Evolutionary conservation across 2,888 invertebrate genomes (phyloP).

Genomic region (Lissonota sp.): DNA sequence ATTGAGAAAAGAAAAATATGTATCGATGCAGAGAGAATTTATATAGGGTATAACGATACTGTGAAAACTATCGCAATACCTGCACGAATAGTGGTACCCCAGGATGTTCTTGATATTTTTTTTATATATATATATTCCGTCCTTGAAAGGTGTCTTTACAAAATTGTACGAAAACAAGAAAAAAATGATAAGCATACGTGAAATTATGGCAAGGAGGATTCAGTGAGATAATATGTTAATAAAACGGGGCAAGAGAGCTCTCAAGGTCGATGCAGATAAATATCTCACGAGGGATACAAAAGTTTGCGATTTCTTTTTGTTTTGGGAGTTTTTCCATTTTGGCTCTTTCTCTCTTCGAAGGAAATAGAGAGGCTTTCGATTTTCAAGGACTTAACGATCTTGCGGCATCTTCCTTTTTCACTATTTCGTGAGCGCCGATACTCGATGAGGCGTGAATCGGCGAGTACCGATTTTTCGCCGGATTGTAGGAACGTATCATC

Average conservation of each 20-base stretch:
- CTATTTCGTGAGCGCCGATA: slow-evolving; percentile 62
- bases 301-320: slow-evolving; percentile 16
- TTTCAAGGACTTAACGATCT: slow-evolving; percentile 74
- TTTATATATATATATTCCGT: slow-evolving; percentile 30
- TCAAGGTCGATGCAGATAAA: slow-evolving; percentile 1
- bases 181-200: not conserved
- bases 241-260: slow-evolving; percentile 32
- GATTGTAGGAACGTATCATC: slow-evolving; percentile 86
- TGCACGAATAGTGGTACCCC: slow-evolving; percentile 39
- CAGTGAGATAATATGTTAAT: not conserved
- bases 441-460: slow-evolving; percentile 63
- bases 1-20: slow-evolving; percentile 2
- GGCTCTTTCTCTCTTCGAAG: slow-evolving; percentile 25
- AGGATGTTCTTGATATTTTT: slow-evolving; percentile 32
- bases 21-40: slow-evolving; percentile 22
- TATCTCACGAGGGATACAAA: slow-evolving; percentile 32
- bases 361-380: slow-evolving; percentile 44
- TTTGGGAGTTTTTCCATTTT: slow-evolving; percentile 5
- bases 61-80: slow-evolving; percentile 42
- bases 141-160: slow-evolving; percentile 34
- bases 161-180: not conserved
- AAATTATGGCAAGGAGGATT: not conserved
- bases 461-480: slow-evolving; percentile 69
- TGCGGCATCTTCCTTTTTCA: slow-evolving; percentile 67
- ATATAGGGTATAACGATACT: slow-evolving; percentile 6